Base-by-base conservation (phyloP, 2,797 vertebrate species). In the Oryzias dopingdopingensis region DNA sequence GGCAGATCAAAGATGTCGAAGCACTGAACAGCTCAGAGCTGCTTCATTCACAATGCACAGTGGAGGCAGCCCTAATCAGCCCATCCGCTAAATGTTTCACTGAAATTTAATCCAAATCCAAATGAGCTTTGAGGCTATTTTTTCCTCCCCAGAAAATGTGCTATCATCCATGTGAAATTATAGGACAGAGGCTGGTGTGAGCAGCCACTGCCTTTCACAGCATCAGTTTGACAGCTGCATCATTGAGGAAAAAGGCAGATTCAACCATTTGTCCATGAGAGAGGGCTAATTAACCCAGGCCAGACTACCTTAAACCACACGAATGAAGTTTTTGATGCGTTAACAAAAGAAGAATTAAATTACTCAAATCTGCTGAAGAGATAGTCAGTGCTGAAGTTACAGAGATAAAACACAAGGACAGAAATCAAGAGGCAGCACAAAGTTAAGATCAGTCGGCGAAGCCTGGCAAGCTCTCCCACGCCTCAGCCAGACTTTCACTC, bases 51-150 rank as follows among this genome's bases (percentile, higher is more conserved):
- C 5, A 2, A 24, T 23, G 37, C 22, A 70, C 70, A 81, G 70
- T 68, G 42, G 60, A 74, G 32, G 42, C 61, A 66, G 76, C 59
- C 57, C 67, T 83, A 79, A 82, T 83, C 80, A 80, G 52, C 65
- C 60, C 55, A 64, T 72, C 61, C 48, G 1, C 62, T 71, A 66
- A 83, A 67, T 71, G 77, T 80, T 82, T 82, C 73, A 62, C 77
- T 83, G 73, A 82, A 83, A 81, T 83, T 75, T 83, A 82, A 87
- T 80, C 82, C 72, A 79, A 77, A 80, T 75, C 72, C 70, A 81
- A 82, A 87, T 85, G 70, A 84, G 84, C 78, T 86, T 60, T 54
- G 44, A 55, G 57, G 70, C 64, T 79, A 72, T 81, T 79, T 83
- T 75, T 80, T 77, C 47, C 63, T 72, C 50, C 67, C 47, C 56